Conservation (phyloP, 2,113 vertebrate species). For the Microcebus tavaratra region DNA sequence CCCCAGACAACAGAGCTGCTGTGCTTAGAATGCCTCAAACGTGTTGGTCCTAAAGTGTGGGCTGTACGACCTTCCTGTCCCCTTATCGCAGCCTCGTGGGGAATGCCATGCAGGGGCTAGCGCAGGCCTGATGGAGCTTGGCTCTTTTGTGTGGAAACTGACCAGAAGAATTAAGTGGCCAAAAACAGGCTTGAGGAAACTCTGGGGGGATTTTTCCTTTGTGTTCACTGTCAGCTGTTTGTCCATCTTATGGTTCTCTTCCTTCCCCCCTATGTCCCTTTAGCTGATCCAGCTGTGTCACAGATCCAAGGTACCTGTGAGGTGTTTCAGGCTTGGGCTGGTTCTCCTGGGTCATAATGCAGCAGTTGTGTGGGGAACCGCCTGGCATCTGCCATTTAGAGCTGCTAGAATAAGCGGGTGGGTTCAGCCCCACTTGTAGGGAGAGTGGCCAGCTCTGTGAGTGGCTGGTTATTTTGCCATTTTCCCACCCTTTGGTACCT, state of each 20-base stretch:
- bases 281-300: background rate
- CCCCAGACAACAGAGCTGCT: background rate
- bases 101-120: background rate
- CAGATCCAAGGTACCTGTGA: background rate
- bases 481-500: background rate
- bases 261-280: background rate
- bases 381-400: background rate
- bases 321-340: background rate
- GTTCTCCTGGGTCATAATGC: background rate
- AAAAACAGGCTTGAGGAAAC: background rate
- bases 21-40: background rate
- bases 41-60: background rate
- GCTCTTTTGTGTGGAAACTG: background rate
- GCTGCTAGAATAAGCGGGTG: background rate
- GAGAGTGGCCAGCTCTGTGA: background rate
- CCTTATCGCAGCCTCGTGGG: rapidly evolving
- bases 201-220: background rate
- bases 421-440: background rate
- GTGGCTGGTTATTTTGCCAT: background rate
- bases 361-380: background rate
- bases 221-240: background rate
- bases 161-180: background rate
- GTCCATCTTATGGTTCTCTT: background rate
- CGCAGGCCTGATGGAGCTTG: too few species aligned
- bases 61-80: background rate